Percentiles rank a stretch among this genome's conserved stretches.
These are phyloP conservation scores for Trissolcus basalis DNA, from an alignment of 1,140 invertebrate genomes.

Conservation along the genomic window DNA sequence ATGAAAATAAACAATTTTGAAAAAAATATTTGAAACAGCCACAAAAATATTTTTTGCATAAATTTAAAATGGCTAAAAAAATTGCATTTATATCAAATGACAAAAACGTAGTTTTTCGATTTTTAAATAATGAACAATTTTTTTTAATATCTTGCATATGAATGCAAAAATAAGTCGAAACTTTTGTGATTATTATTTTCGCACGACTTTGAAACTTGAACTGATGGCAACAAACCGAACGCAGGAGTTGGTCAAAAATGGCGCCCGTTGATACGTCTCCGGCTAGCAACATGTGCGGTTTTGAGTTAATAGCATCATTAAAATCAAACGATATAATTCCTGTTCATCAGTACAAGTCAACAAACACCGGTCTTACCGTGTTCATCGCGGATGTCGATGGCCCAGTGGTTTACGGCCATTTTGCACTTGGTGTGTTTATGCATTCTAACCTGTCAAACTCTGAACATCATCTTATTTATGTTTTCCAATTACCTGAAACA, in stretches of 20 bases:
- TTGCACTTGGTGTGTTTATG: conserved; percentile 84
- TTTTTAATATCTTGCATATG: too few species aligned
- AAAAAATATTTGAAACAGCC: too few species aligned
- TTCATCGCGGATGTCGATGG: conserved; percentile 90
- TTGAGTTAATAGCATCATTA: conserved; percentile 80
- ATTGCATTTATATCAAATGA: too few species aligned
- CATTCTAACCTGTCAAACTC: conserved; percentile 24
- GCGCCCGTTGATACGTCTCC: conserved; percentile 77
- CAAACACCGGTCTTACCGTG: conserved; percentile 85
- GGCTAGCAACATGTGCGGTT: conserved; percentile 73
- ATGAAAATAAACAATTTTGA: too few species aligned
- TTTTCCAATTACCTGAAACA: neutral
- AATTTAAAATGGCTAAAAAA: too few species aligned
- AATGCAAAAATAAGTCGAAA: too few species aligned
- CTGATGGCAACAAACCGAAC: too few species aligned
- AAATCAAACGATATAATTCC: conserved; percentile 84
- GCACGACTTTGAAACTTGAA: too few species aligned
- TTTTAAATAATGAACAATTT: too few species aligned
- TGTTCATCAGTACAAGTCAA: conserved; percentile 88
- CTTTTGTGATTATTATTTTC: too few species aligned
- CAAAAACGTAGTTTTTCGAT: too few species aligned
- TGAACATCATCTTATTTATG: neutral
- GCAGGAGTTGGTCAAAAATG: conserved; percentile 64
- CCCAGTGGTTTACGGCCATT: conserved; percentile 90
- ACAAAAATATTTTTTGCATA: too few species aligned